phyloP scores from a whole-genome alignment of 2,888 invertebrate species.

The Acronicta alni region DNA sequence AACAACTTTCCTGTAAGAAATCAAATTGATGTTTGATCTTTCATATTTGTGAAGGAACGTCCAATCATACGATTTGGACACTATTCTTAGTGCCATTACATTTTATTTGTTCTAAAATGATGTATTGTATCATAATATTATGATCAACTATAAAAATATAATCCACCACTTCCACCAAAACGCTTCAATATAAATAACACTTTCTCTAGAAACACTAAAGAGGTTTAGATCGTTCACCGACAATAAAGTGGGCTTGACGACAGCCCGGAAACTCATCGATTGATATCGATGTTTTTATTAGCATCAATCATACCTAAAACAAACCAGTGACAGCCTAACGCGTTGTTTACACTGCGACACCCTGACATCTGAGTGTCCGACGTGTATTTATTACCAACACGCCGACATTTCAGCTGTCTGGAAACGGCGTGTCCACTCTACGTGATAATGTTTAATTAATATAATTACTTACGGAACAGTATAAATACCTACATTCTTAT shows the following conservation, averaged over 20 bases:
- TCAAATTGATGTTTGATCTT: background rate
- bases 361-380: conserved; percentile 3
- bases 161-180: background rate
- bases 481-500: no score
- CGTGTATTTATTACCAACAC: background rate
- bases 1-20: conserved; percentile 37
- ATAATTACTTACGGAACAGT: no score
- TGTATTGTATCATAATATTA: background rate
- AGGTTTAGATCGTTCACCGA: conserved; percentile 3
- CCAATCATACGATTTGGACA: conserved; percentile 14
- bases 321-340: conserved; percentile 13
- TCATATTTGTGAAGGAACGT: conserved; percentile 9
- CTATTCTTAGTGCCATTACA: background rate
- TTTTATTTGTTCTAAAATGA: background rate
- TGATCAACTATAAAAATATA: background rate
- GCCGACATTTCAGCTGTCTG: background rate
- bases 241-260: conserved; percentile 6
- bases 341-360: conserved; percentile 17
- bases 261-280: conserved; percentile 7
- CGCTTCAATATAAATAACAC: background rate
- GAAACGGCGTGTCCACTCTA: no score
- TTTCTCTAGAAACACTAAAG: conserved; percentile 4
- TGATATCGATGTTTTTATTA: conserved; percentile 29
- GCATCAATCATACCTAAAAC: conserved; percentile 25
- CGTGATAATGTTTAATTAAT: no score